A percentile compares a stretch with the other conserved stretches of the same genome.
phyloP scores from a whole-genome alignment of 2,888 invertebrate genomes.

The Folsomia candida region DNA sequence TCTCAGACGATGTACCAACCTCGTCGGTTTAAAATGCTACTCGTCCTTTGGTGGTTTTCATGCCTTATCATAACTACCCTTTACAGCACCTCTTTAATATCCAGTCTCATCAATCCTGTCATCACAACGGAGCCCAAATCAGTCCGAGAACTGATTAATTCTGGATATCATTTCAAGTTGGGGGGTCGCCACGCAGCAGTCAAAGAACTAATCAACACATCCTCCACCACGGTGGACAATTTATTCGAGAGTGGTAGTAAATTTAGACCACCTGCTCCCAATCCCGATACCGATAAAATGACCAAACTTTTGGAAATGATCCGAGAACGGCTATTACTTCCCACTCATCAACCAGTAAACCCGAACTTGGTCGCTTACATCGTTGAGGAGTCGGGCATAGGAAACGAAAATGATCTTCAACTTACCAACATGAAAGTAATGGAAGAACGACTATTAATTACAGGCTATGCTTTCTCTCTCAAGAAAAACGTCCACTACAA shows the following conservation, averaged over 20 bases:
- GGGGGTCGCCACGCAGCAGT: slow-evolving; percentile 40
- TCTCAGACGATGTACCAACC: slow-evolving; percentile 32
- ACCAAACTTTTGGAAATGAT: slow-evolving; percentile 33
- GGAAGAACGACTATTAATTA: slow-evolving; percentile 41
- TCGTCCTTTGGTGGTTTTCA: slow-evolving; percentile 45
- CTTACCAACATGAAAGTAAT: slow-evolving; percentile 39
- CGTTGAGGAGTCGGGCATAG: slow-evolving; percentile 42
- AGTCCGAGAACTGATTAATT: slow-evolving; percentile 37
- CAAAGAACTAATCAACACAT: slow-evolving; percentile 35
- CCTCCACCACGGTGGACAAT: slow-evolving; percentile 15
- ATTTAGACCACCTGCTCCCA: not conserved
- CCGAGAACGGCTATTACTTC: slow-evolving; percentile 23
- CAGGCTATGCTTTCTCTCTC: slow-evolving; percentile 38
- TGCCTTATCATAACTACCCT: slow-evolving; percentile 45
- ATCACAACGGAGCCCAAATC: slow-evolving; percentile 39
- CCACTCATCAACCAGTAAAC: not conserved
- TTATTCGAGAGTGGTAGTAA: not conserved
- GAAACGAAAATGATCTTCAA: slow-evolving; percentile 36
- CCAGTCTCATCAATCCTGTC: slow-evolving; percentile 42
- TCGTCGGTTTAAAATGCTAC: slow-evolving; percentile 34
- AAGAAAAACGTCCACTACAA: slow-evolving; percentile 36
- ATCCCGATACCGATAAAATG: slow-evolving; percentile 27
- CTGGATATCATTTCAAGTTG: slow-evolving; percentile 38
- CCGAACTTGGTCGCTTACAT: slow-evolving; percentile 33
- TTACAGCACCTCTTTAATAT: slow-evolving; percentile 45